Evolutionary conservation across 1,140 invertebrate genomes (phyloP).

Genomic region (Drusus annulatus): DNA sequence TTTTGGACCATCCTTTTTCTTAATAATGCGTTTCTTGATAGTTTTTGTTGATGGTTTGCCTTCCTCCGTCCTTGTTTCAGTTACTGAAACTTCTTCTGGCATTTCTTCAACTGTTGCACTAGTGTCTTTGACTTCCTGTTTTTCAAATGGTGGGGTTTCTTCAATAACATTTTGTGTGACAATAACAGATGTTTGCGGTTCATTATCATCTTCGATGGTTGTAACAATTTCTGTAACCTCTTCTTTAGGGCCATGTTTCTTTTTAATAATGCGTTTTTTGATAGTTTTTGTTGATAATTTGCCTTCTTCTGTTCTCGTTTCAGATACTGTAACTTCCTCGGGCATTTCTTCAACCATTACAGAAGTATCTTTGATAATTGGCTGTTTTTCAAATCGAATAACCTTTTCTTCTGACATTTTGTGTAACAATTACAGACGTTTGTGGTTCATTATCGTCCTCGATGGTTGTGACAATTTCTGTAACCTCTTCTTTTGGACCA

Average conservation of each 20-base stretch:
- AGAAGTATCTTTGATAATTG: not conserved
- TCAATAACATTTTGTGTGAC: slow-evolving; percentile 53
- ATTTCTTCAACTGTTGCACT: slow-evolving; percentile 52
- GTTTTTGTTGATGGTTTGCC: slow-evolving; percentile 62
- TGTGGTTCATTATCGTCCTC: slow-evolving; percentile 62
- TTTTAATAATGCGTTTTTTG: slow-evolving; percentile 63
- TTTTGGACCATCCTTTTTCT: slow-evolving; percentile 62
- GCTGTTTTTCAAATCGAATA: no score
- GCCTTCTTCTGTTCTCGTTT: slow-evolving; percentile 63
- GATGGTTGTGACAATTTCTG: slow-evolving; percentile 58
- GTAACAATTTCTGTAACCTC: slow-evolving; percentile 60
- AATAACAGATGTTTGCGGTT: slow-evolving; percentile 58
- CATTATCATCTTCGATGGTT: slow-evolving; percentile 59
- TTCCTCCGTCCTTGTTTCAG: slow-evolving; percentile 63
- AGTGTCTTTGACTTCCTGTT: not conserved
- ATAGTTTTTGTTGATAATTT: slow-evolving; percentile 63
- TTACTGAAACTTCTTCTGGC: slow-evolving; percentile 66
- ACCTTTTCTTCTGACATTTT: slow-evolving; percentile 36
- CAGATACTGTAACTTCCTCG: slow-evolving; percentile 66
- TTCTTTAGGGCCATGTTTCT: slow-evolving; percentile 62
- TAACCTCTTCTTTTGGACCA: slow-evolving; percentile 62
- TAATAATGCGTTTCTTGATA: slow-evolving; percentile 62
- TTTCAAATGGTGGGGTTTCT: not conserved
- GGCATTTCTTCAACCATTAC: slow-evolving; percentile 59
- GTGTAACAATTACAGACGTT: slow-evolving; percentile 48